Evolutionary conservation across 1,140 invertebrate species (phyloP), one percentile per base, ranked within the genome.

Genomic region (Eurosta solidaginis): DNA sequence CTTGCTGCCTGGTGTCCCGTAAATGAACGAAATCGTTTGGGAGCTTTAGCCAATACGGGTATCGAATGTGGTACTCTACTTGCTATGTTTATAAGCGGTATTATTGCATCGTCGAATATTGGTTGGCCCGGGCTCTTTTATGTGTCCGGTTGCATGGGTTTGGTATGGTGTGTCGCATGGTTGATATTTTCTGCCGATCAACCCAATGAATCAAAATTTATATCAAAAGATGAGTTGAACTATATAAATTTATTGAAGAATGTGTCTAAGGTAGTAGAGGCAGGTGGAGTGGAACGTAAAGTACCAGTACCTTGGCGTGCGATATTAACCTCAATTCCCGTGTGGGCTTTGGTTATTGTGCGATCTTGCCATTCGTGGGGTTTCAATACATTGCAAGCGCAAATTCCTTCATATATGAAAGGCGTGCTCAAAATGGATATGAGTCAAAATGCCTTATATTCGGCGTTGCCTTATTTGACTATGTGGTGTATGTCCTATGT

Each of bases 321-420:
- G 3, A 95, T 98, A 50, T 89, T 94, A 12, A 89, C 94, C 0
- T 96, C 95, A 0, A 78, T 92, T 12, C 94, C 96, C 0, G 92
- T 98, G 78, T 94, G 94, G 93, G 94, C 96, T 0, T 89, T 97
- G 12, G 90, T 96, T 20, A 88, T 96, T 0, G 92, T 92, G 0
- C 96, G 98, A 83, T 94, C 95, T 83, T 92, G 95, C 0, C 94
- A 97, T 82, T 96, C 96, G 82, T 98, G 96, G 95, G 96, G 96
- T 0, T 96, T 96, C 85, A 98, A 96, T 90, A 97, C 95, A 2
- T 90, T 99, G 54, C 89, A 98, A 59, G 97, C 96, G 0, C 93
- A 97, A 88, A 93, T 98, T 81, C 97, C 98, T 0, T 94, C 92
- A 0, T 99, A 97, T 83, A 93, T 99, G 91, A 93, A 92, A 22